phyloP scores from a whole-genome alignment of 2,888 invertebrate genomes.

The Drosophila parthenogenetica region DNA sequence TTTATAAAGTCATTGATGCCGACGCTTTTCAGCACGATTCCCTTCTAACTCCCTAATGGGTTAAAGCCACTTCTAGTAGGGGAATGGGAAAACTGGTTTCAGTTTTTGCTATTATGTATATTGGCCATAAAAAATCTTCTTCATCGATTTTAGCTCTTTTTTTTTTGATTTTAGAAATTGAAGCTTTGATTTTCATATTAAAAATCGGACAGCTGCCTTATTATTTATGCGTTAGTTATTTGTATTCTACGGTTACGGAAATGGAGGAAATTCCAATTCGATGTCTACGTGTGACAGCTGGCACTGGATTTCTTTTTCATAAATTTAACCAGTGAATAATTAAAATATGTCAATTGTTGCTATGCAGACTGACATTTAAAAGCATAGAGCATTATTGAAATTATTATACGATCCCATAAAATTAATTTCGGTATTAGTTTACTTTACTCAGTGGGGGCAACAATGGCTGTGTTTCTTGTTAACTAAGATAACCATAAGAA shows the following conservation, averaged over 20 bases:
- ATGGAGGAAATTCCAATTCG: background rate
- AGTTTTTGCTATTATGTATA: constrained; percentile 43
- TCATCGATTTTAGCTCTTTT: constrained; percentile 68
- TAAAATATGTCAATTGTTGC: constrained; percentile 26
- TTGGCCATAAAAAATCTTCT: constrained; percentile 38
- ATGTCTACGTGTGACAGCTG: constrained; percentile 47
- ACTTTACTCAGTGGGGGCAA: constrained; percentile 3
- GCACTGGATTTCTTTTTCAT: constrained; percentile 21
- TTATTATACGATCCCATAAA: background rate
- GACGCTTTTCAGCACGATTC: background rate
- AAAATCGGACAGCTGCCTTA: constrained; percentile 66
- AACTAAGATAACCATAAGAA: background rate
- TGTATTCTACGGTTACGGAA: constrained; percentile 14
- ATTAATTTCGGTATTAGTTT: constrained; percentile 23
- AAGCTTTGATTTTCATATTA: constrained; percentile 41
- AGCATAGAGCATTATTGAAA: background rate
- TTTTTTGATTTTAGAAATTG: constrained; percentile 23
- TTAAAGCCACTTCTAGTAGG: constrained; percentile 31
- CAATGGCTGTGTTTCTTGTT: background rate
- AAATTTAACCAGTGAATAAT: constrained; percentile 37
- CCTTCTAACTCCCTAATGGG: constrained; percentile 51
- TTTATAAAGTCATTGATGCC: constrained; percentile 58
- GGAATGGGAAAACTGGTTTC: constrained; percentile 1
- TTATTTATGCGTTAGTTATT: constrained; percentile 71
- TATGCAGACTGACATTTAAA: background rate